Base-by-base conservation (phyloP, 2,797 vertebrate genomes). In the Takifugu ocellatus region DNA sequence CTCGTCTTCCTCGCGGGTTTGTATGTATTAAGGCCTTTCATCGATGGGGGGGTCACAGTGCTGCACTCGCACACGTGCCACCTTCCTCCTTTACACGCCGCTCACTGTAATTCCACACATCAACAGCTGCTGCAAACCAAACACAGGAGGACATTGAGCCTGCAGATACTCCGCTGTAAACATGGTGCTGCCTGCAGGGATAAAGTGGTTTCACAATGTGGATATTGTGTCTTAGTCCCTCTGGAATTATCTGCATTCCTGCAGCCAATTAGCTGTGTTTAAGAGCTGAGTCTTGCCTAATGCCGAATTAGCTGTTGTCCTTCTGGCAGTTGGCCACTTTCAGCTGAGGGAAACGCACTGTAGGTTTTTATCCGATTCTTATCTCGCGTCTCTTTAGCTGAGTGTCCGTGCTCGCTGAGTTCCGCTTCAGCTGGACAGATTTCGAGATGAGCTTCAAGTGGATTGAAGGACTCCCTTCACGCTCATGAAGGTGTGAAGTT, bases 191-290 rank as follows among this genome's bases (percentile, higher is more conserved):
- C 27, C 49, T 45, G 42, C 53, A 43, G 44, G 24, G 44, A 52
- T 63, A 36, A 51, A 21, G 49, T n/a, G 71, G 68, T 75, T 81
- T 73, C 63, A 57, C 73, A 80, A 71, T 61, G 68, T 54, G 59
- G 14, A 69, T 59, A 54, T 15, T 25, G 33, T 75, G 73, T 70
- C 69, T 68, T 70, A 60, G 53, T 61, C 58, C 29, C 63, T 52
- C 73, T 59, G 74, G 45, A 51, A 77, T 84, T 79, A 83, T 82
- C 71, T 66, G 49, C 80, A 72, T 84, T 84, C 81, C 74, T 82
- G 1, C 24, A 58, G 31, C 66, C 70, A 82, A 73, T 84, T 78
- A 85, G 59, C 59, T 43, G 59, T 16, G 48, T 78, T 83, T 75
- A 75, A 78, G 66, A 61, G 74, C 49, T 43, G 44, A 59, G 56